Base-by-base conservation (phyloP, 2,797 vertebrate genomes). In the Cossypha caffra region DNA sequence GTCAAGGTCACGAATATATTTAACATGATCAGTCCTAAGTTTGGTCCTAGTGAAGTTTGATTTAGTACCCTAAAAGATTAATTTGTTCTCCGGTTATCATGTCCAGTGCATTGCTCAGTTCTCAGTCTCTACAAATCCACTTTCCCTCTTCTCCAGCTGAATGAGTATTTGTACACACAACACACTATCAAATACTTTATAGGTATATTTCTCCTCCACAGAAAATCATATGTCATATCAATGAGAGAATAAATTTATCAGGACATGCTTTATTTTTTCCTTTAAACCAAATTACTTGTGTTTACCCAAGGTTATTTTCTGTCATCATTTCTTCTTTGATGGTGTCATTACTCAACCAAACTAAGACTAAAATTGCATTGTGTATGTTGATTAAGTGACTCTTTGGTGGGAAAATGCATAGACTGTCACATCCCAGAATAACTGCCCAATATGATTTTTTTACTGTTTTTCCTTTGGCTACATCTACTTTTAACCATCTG, bases 211-310 rank as follows among this genome's bases (percentile, higher is more conserved):
- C 40, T 93, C 40, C 86, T 93, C 67, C 21, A 28, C 61, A 59
- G 93, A 92, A 96, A 94, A 91, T 95, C 37, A n/a, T 62, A n/a
- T 33, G 25, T 92, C 33, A 7, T 73, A 57, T 76, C 58, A 85
- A 57, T 42, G 74, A 69, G 47, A 86, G 63, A 87, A 89, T 47
- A 67, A 82, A 87, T 82, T 63, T 89, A 57, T 89, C 71, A 62
- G 35, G 62, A 13, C 47, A 35, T 62, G 43, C 51, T 93, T 92
- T 84, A 29, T 84, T 93, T 92, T 93, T 88, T 35, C 35, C 48
- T 94, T 91, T 86, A 96, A 94, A 88, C 61, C 10, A 67, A 79
- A 89, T 91, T 74, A 67, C 52, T 76, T 86, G 45, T 42, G 48
- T 91, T 95, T 79, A 66, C 61, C 43, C 29, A 35, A 47, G 45